Base-by-base conservation (phyloP, 1,140 invertebrate species). In the Steinernema khuongi region DNA sequence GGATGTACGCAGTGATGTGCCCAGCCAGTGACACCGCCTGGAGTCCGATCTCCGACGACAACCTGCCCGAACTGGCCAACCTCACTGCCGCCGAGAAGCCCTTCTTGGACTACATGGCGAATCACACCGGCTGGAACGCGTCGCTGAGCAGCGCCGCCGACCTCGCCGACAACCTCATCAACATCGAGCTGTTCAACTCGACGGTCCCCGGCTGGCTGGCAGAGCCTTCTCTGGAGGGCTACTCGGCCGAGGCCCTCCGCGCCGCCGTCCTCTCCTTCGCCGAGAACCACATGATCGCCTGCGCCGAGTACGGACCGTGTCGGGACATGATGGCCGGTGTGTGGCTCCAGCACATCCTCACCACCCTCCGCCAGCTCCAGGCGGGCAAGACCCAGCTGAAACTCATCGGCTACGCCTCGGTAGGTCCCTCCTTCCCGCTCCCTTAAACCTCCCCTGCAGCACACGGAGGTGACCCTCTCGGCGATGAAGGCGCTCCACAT, bases 1-100 rank as follows among this genome's bases (percentile, higher is more conserved):
- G 78, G 66, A 79, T 79, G 78, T 79, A 79, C 31, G 69, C 74
- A 19, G 76, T 79, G 17, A 68, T 31, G 31, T 74, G 72, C 28
- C 72, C 72, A 1, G 28, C 30, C 30, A 74, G 72, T 44, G 60
- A 67, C 31, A 26, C 1, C 44, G 72, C 68, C 18, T 74, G 71
- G 70, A 26, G 73, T 33, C 74, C 74, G 22, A 74, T 74, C 32
- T 68, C 60, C 19, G 41, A 74, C 19, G 74, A 74, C 33, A 67
- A 22, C 18, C 31, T 74, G 41, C 73, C 71, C 19, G 22, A 22
- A 28, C 30, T 74, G 41, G 32, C 33, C n/a, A 30, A 67, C 26
- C 36, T 74, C 26, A 74, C 41, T 11, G 31, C 7, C n/a, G 60
- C 31, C 31, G 72, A 72, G 28, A n/a, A 44, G 28, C 30, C 68